These are phyloP conservation scores for Notodonta dromedarius DNA, from an alignment of 2,888 invertebrate genomes.

Conservation along the genomic window DNA sequence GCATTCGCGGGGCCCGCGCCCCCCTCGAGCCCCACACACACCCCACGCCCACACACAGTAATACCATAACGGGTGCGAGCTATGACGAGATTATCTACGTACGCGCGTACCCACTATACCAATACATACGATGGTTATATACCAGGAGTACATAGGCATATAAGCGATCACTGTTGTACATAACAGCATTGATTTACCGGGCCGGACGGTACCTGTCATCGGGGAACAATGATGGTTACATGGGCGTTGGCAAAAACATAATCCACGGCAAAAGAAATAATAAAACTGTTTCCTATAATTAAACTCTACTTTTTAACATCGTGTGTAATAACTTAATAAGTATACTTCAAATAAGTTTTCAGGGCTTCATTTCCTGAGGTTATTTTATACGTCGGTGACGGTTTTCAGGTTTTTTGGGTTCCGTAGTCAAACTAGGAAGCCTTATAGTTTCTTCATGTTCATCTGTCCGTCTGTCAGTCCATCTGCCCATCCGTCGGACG, in stretches of 20 bases:
- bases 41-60: constrained; percentile 73
- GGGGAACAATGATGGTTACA: constrained; percentile 63
- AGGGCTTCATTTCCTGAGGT: background rate
- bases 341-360: background rate
- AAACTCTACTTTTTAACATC: too few species aligned
- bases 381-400: background rate
- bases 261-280: background rate
- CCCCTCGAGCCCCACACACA: constrained; percentile 42
- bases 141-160: constrained; percentile 67
- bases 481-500: too few species aligned
- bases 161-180: constrained; percentile 74
- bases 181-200: constrained; percentile 78
- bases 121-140: constrained; percentile 70
- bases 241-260: constrained; percentile 60
- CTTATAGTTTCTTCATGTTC: too few species aligned
- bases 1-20: constrained; percentile 62
- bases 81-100: constrained; percentile 84
- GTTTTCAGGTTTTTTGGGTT: too few species aligned
- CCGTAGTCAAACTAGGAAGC: too few species aligned
- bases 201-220: constrained; percentile 73
- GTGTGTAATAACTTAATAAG: too few species aligned
- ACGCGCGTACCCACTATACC: constrained; percentile 72
- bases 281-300: background rate
- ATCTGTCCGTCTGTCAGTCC: too few species aligned
- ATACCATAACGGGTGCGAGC: constrained; percentile 83